Evolutionary conservation across 2,888 invertebrate species (phyloP), one percentile per base, ranked within the genome.

Genomic region (Acrobasis consociella): DNA sequence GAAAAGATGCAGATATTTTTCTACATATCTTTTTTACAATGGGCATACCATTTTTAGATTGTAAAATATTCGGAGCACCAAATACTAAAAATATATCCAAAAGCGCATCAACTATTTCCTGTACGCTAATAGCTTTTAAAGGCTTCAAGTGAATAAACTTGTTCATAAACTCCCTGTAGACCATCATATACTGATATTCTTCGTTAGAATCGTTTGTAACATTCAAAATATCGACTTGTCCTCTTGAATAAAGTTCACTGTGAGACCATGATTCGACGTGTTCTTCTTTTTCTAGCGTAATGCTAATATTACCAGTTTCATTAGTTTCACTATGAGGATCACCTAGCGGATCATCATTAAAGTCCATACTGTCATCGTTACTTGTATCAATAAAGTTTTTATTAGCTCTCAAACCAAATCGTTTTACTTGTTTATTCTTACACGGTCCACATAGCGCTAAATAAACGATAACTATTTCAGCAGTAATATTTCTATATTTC

Each of bases 1-100:
- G 77, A 64, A 65, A 80, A 15, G 75, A 55, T 5, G 63, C 69
- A 17, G 76, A 71, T 64, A 85, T 74, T 13, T 76, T 70, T 60
- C 76, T 76, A 62, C 85, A 84, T 62, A 86, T 82, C 39, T 80
- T 77, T 38, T 77, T 80, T n/a, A 75, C 67, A 8, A 85, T 70
- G 0, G 72, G 65, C 11, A 77, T 64, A 5, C 85, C 85, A 42
- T 86, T 86, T 65, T 83, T 83, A 0, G 83, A 84, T 67, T 83
- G 85, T 49, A 86, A 73, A 69, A 86, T 78, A 67, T 86, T 86
- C 15, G 86, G 85, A 2, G 84, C 80, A 15, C 86, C 86, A 55
- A 85, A 86, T 1, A 78, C 70, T 11, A 85, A 71, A 66, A 84
- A 86, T 66, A 86, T 82, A 22, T 80, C 83, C 56, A 86, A 65